These are phyloP conservation scores for Musca domestica DNA, from an alignment of 1,140 invertebrate genomes.

Conservation along the genomic window DNA sequence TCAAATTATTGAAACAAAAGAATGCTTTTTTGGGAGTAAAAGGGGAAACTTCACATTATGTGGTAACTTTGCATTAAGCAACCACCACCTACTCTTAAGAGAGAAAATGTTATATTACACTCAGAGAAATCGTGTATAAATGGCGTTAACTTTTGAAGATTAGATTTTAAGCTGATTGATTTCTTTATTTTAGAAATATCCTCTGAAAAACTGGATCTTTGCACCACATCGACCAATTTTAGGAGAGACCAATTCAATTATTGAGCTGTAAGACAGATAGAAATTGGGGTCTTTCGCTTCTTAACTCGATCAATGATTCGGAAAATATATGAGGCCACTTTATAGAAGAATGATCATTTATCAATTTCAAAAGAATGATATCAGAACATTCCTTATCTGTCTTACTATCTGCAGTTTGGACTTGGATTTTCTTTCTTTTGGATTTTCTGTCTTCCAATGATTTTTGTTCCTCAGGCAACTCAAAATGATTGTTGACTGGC, in stretches of 20 bases:
- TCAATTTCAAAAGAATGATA: no score
- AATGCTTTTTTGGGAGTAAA: conserved; percentile 16
- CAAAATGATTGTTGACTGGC: no score
- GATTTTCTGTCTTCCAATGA: no score
- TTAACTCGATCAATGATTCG: background rate
- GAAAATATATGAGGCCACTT: background rate
- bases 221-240: conserved; percentile 7
- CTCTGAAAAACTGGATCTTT: conserved; percentile 12
- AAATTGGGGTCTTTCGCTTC: no score
- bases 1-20: conserved; percentile 15
- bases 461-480: no score
- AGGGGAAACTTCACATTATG: no score
- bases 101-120: background rate
- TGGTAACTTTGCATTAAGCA: conserved; percentile 20
- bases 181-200: no score
- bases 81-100: conserved; percentile 18
- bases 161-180: no score
- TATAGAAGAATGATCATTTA: background rate
- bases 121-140: no score
- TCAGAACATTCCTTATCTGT: no score
- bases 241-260: conserved; percentile 6
- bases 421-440: conserved; percentile 13
- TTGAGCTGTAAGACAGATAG: background rate
- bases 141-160: no score
- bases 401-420: background rate